These are phyloP conservation scores for Drosophila ercepeae DNA, from an alignment of 1,140 invertebrate species.

Conservation along the genomic window DNA sequence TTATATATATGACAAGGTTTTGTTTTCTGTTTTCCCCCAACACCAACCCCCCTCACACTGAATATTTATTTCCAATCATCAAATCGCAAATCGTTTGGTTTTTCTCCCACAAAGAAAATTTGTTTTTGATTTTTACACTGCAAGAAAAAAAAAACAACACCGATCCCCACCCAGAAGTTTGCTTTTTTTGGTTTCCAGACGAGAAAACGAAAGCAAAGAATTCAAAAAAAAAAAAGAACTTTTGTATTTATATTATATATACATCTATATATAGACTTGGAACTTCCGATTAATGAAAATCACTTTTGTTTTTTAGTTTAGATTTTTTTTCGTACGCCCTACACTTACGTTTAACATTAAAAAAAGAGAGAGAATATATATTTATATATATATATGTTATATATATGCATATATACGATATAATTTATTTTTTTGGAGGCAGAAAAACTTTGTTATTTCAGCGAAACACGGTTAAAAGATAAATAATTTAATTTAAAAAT, in stretches of 20 bases:
- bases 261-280: background rate
- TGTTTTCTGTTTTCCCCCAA: background rate
- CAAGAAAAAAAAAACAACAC: background rate
- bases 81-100: background rate
- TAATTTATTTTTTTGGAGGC: constrained; percentile 37
- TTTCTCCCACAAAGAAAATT: background rate
- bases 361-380: constrained; percentile 20
- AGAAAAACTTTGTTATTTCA: constrained; percentile 55
- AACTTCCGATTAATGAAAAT: constrained; percentile 46
- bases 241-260: background rate
- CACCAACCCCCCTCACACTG: too few species aligned
- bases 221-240: background rate
- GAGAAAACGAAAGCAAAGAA: background rate
- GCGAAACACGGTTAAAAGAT: constrained; percentile 8
- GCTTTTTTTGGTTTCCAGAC: background rate
- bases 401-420: constrained; percentile 40
- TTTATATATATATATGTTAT: constrained; percentile 32
- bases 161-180: background rate
- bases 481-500: background rate
- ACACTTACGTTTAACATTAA: constrained; percentile 28
- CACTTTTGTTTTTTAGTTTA: constrained; percentile 47
- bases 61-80: background rate
- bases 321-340: constrained; percentile 46
- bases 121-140: background rate
- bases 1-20: background rate